Base-by-base conservation (phyloP, 2,888 invertebrate genomes). In the Limnephilus marmoratus region DNA sequence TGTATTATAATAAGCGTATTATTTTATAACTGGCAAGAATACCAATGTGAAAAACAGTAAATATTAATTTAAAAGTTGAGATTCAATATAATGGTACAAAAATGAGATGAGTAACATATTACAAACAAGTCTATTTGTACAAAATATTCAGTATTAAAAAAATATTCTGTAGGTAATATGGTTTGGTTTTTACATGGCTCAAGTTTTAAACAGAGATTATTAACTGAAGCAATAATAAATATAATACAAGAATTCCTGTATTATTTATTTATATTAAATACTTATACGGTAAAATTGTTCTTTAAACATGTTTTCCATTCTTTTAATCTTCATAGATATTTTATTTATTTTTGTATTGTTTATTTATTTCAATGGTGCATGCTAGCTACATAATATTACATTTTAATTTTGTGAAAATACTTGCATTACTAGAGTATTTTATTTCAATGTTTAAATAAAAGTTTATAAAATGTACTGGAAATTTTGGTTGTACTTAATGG, bases 281-380 rank as follows among this genome's bases (percentile, higher is more conserved):
- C 9, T 24, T 68, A 9, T n/a, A 7, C 68, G 24, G 68, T 31
- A 68, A 68, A n/a, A 68, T n/a, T 68, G 9, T 68, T n/a, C 7
- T 68, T 68, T 68, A 68, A 24, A 24, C 68, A 68, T 68, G n/a
- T 68, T 68, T 24, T n/a, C 68, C 24, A 68, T 68, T 24, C 18
- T 68, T 68, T 68, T 68, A 4, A 68, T 9, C 24, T 68, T 24
- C 24, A 68, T 68, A 68, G 68, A 24, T 68, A 24, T 68, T 68
- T 68, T 68, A 18, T 81, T 49, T 53, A 37, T 68, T 90, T 87
- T 91, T 89, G 89, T 88, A 88, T 81, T 89, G 49, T 2, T 68
- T 68, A 82, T 86, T 95, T 96, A 88, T 92, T 94, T 86, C 83
- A 37, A 34, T 83, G 83, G 37, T 37, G 83, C 83, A 37, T 37